phyloP scores from a whole-genome alignment of 2,888 invertebrate genomes.

The Saturnia pavonia region DNA sequence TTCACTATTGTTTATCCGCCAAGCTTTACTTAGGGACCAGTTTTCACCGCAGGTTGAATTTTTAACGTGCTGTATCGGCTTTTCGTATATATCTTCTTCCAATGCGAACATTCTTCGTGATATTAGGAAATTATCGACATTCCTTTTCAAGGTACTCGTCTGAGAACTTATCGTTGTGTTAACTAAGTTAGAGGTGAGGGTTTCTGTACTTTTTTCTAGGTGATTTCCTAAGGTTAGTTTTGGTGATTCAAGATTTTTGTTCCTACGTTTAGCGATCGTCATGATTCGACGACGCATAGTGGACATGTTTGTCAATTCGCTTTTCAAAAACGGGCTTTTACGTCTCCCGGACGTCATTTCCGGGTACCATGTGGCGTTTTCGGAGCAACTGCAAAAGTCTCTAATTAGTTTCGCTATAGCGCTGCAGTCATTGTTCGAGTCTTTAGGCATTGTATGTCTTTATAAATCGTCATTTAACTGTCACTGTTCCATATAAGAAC shows the following conservation, averaged over 20 bases:
- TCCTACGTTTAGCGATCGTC: slow-evolving; percentile 67
- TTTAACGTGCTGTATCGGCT: slow-evolving; percentile 62
- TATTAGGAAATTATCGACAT: slow-evolving; percentile 69
- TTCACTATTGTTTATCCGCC: slow-evolving; percentile 67
- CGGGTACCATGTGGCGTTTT: slow-evolving; percentile 78
- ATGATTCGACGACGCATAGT: slow-evolving; percentile 71
- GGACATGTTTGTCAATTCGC: slow-evolving; percentile 75
- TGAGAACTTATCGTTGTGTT: slow-evolving; percentile 69
- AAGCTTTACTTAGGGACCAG: slow-evolving; percentile 78
- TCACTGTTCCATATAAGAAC: slow-evolving; percentile 63
- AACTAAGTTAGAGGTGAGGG: slow-evolving; percentile 65
- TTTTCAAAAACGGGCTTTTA: slow-evolving; percentile 69
- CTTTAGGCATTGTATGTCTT: slow-evolving; percentile 66
- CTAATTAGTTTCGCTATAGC: slow-evolving; percentile 73
- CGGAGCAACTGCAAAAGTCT: slow-evolving; percentile 77
- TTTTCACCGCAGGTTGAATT: slow-evolving; percentile 72
- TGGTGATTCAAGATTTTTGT: slow-evolving; percentile 57
- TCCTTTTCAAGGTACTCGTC: slow-evolving; percentile 64
- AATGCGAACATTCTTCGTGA: slow-evolving; percentile 67
- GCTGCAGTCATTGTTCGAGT: slow-evolving; percentile 65
- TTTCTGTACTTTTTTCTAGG: slow-evolving; percentile 55
- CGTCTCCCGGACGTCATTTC: slow-evolving; percentile 71
- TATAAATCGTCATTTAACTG: slow-evolving; percentile 62
- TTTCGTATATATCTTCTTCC: slow-evolving; percentile 74
- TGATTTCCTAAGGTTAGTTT: slow-evolving; percentile 49